Evolutionary conservation across 2,113 vertebrate genomes (phyloP).

Genomic region (Xenopus tropicalis): DNA sequence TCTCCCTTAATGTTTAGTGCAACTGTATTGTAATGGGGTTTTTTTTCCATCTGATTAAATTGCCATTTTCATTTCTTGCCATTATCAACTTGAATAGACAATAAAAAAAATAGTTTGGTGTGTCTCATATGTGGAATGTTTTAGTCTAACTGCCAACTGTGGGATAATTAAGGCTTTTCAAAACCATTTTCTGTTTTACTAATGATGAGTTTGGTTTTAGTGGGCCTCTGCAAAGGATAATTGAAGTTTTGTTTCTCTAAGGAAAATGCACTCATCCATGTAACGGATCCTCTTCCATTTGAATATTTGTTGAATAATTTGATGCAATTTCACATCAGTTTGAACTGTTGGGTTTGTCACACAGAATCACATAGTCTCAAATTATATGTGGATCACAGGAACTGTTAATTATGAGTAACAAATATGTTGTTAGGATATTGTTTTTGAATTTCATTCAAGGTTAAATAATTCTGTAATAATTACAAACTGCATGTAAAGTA

Average conservation of each 20-base stretch:
- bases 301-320: conserved; percentile 7
- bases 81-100: conserved; percentile 13
- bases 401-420: neutral
- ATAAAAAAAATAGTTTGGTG: neutral
- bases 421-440: neutral
- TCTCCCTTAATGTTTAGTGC: too few relatives aligned
- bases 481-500: too few relatives aligned
- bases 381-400: conserved; percentile 15
- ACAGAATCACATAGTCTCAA: neutral
- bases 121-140: neutral
- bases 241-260: conserved; percentile 14
- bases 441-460: neutral
- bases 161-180: conserved; percentile 28
- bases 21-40: too few relatives aligned
- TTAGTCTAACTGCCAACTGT: conserved; percentile 16
- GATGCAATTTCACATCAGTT: conserved; percentile 12
- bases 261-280: neutral
- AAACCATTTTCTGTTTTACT: conserved; percentile 13
- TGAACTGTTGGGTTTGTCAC: conserved; percentile 1
- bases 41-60: neutral
- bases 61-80: conserved; percentile 8
- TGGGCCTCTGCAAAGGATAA: neutral
- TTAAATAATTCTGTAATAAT: neutral
- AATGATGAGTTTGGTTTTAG: conserved; percentile 6
- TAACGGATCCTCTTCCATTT: conserved; percentile 9